phyloP scores from a whole-genome alignment of 2,888 invertebrate genomes.

The Aphidius colemani region DNA sequence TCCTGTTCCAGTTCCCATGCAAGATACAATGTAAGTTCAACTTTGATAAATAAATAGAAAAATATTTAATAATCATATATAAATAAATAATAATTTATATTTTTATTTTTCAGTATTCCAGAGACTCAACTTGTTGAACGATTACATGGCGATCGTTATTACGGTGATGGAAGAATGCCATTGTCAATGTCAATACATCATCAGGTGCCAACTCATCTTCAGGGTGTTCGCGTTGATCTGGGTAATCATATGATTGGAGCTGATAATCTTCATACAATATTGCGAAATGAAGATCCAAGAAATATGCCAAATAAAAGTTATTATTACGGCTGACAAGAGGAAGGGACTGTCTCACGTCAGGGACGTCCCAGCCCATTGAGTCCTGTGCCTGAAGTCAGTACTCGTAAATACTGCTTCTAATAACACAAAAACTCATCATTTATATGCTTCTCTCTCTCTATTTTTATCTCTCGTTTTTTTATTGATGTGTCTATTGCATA shows the following conservation, averaged over 20 bases:
- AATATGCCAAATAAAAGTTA: constrained; percentile 53
- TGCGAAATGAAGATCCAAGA: constrained; percentile 56
- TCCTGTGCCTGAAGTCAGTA: constrained; percentile 57
- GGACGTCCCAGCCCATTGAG: constrained; percentile 53
- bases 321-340: constrained; percentile 79
- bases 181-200: constrained; percentile 48
- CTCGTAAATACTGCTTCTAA: constrained; percentile 58
- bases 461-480: too few species aligned
- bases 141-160: constrained; percentile 55
- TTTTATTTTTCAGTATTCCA: constrained; percentile 44
- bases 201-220: constrained; percentile 37
- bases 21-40: constrained; percentile 50
- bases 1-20: constrained; percentile 67
- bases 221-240: constrained; percentile 54
- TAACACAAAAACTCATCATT: not conserved
- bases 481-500: too few species aligned
- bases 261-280: constrained; percentile 54
- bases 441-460: too few species aligned
- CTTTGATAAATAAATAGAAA: too few species aligned
- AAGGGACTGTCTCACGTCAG: constrained; percentile 62
- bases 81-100: constrained; percentile 1
- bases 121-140: constrained; percentile 55
- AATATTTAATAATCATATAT: not conserved
- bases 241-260: constrained; percentile 59
- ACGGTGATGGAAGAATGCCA: constrained; percentile 52